phyloP scores from a whole-genome alignment of 2,113 vertebrate species.

The Dinomys branickii region DNA sequence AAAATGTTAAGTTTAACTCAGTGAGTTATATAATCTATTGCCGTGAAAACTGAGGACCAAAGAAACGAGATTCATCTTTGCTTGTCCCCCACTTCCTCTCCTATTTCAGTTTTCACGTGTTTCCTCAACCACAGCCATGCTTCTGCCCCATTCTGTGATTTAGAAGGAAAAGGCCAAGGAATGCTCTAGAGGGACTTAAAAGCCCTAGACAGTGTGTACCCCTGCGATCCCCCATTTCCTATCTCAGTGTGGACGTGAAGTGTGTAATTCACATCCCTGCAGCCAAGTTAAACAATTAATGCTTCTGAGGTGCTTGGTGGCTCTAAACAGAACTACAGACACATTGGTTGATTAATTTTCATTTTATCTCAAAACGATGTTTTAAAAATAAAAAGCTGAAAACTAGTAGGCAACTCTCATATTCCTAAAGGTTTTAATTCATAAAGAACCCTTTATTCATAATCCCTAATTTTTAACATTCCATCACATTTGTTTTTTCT shows the following conservation, averaged over 20 bases:
- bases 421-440: neutral
- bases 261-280: neutral
- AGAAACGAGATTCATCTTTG: neutral
- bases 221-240: too few species aligned
- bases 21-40: constrained; percentile 16
- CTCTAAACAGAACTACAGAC: neutral
- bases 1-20: constrained; percentile 30
- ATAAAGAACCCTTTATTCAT: neutral
- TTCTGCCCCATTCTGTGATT: neutral
- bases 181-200: neutral
- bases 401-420: constrained; percentile 19
- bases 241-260: neutral
- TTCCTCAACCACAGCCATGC: neutral
- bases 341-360: neutral
- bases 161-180: neutral
- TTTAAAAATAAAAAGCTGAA: constrained; percentile 56
- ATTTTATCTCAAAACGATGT: constrained; percentile 24
- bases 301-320: neutral
- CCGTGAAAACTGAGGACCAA: neutral
- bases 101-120: neutral
- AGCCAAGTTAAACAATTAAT: neutral
- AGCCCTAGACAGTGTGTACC: neutral
- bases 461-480: neutral
- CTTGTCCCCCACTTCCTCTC: neutral
- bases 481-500: neutral